phyloP scores from a whole-genome alignment of 2,888 invertebrate genomes.

The Pollenia labialis region DNA sequence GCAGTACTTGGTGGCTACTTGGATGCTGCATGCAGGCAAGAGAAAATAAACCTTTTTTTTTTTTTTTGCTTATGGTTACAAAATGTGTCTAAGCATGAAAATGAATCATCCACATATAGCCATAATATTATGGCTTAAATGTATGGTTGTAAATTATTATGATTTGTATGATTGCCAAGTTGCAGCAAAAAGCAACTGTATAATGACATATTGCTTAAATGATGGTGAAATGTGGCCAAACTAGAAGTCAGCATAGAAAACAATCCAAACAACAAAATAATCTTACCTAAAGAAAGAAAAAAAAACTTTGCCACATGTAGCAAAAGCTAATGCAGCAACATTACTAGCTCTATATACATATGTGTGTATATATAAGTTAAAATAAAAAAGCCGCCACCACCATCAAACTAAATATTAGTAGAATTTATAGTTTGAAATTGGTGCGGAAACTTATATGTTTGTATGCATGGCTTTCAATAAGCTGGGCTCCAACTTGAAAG shows the following conservation, averaged over 20 bases:
- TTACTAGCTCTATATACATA: not conserved
- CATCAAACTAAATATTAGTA: constrained; percentile 48
- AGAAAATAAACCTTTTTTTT: not conserved
- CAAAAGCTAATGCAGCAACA: constrained; percentile 11
- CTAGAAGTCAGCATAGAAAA: constrained; percentile 67
- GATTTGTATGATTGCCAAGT: constrained; percentile 79
- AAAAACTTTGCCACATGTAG: constrained; percentile 12
- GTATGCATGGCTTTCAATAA: not conserved
- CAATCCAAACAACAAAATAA: constrained; percentile 27
- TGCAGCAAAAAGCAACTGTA: constrained; percentile 78
- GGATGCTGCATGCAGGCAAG: not conserved
- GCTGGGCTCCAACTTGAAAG: constrained; percentile 14
- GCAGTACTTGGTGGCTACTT: constrained; percentile 3
- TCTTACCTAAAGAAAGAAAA: not conserved
- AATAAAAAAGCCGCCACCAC: constrained; percentile 47
- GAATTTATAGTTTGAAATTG: constrained; percentile 53
- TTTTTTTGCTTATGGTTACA: not conserved
- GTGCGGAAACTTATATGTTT: constrained; percentile 19
- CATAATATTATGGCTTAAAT: constrained; percentile 76
- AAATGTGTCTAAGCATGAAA: constrained; percentile 4
- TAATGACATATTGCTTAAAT: constrained; percentile 81
- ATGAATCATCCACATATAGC: constrained; percentile 42
- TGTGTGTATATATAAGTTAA: not conserved
- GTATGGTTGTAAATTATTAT: constrained; percentile 82
- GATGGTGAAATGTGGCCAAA: constrained; percentile 77